Evolutionary conservation across 2,113 vertebrate species (phyloP).

Genomic region (Epinephelus lanceolatus): DNA sequence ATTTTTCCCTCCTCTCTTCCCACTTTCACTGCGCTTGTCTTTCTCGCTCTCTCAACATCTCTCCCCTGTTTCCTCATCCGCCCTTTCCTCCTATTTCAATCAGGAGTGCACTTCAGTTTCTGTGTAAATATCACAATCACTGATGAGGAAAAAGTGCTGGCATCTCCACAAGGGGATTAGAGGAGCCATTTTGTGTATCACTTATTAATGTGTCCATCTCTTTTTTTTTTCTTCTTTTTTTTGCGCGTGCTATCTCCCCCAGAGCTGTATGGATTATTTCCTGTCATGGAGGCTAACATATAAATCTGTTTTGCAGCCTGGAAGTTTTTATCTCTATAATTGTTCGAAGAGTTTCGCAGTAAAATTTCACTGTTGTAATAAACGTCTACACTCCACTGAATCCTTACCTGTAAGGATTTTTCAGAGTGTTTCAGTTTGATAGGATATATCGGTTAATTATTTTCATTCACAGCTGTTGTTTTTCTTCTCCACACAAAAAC

Average conservation of each 20-base stretch:
- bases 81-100: slow-evolving; percentile 37
- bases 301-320: slow-evolving; percentile 8
- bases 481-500: not conserved
- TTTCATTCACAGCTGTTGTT: slow-evolving; percentile 35
- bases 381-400: slow-evolving; percentile 10
- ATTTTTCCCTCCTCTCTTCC: slow-evolving; percentile 20
- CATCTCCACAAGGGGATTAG: slow-evolving; percentile 67
- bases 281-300: slow-evolving; percentile 10
- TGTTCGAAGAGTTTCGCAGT: not conserved
- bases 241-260: not conserved
- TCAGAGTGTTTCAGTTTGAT: slow-evolving; percentile 10
- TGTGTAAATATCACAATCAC: slow-evolving; percentile 81
- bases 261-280: slow-evolving; percentile 50
- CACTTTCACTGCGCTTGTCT: slow-evolving; percentile 28
- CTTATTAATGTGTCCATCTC: slow-evolving; percentile 73
- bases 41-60: slow-evolving; percentile 19
- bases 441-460: slow-evolving; percentile 2
- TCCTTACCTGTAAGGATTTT: not conserved
- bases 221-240: slow-evolving; percentile 8
- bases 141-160: slow-evolving; percentile 75
- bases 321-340: not conserved
- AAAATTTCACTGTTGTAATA: not conserved
- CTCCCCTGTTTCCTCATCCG: slow-evolving; percentile 22
- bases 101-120: slow-evolving; percentile 66
- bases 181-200: slow-evolving; percentile 81